Base-by-base conservation (phyloP, 2,888 invertebrate species). In the Tineola bisselliella region DNA sequence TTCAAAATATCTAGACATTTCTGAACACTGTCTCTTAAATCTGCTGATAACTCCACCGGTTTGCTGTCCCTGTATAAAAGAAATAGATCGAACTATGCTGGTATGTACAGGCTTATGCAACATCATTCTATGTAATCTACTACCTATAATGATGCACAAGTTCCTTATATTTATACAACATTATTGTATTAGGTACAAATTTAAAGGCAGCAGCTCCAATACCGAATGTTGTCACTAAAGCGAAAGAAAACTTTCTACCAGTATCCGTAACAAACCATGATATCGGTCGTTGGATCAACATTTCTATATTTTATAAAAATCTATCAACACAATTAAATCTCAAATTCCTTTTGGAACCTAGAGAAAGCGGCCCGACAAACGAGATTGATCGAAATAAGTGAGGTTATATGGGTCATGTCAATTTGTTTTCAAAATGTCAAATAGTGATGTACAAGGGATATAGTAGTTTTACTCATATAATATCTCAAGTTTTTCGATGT, bases 61-160 rank as follows among this genome's bases (percentile, higher is more conserved):
- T 89, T 70, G 2, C 91, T 91, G 72, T 90, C 77, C 66, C 92
- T 93, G 72, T n/a, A n/a, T n/a, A n/a, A n/a, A n/a, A n/a, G n/a
- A n/a, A n/a, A n/a, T n/a, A n/a, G n/a, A n/a, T n/a, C n/a, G n/a
- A n/a, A n/a, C n/a, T n/a, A n/a, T n/a, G n/a, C n/a, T n/a, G n/a
- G n/a, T n/a, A n/a, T n/a, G n/a, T n/a, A n/a, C n/a, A n/a, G n/a
- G n/a, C n/a, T n/a, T n/a, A n/a, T 43, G 12, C 4, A 13, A 43
- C 43, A 48, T 15, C n/a, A 48, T 5, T 17, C 6, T 6, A 48
- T 2, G n/a, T 48, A 8, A 48, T 15, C 5, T 17, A 48, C n/a
- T 48, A 91, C 93, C 87, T 89, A 74, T 93, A 92, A 66, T 90
- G 86, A 63, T 90, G 90, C 6, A 91, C 84, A 63, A 91, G 78